These are phyloP conservation scores for Silurus aristotelis DNA, from an alignment of 2,797 vertebrate genomes.

Conservation along the genomic window DNA sequence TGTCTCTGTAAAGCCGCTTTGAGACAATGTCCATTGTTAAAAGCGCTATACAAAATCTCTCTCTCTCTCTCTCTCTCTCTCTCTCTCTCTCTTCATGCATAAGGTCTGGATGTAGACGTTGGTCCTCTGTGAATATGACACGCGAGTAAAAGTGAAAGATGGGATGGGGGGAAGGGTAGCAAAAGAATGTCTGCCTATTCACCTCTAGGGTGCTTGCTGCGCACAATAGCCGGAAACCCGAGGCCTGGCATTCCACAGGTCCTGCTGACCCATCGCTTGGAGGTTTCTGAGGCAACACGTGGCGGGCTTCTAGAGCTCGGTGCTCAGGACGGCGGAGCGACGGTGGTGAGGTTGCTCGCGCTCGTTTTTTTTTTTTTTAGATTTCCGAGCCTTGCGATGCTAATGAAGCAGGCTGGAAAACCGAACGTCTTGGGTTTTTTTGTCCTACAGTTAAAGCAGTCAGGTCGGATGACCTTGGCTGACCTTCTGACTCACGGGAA, in stretches of 20 bases:
- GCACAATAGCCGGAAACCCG: conserved; percentile 73
- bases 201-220: conserved; percentile 60
- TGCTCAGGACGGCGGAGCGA: conserved; percentile 30
- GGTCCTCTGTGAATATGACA: background rate
- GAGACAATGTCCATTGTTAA: too few species aligned
- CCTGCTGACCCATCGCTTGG: conserved; percentile 67
- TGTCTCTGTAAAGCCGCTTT: too few species aligned
- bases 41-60: too few species aligned
- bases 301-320: conserved; percentile 52
- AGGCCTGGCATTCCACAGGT: conserved; percentile 71
- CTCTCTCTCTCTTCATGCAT: too few species aligned
- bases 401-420: conserved; percentile 22
- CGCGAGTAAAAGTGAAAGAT: conserved; percentile 15
- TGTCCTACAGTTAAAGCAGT: background rate
- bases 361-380: background rate
- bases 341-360: conserved; percentile 12
- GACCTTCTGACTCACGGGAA: background rate
- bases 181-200: conserved; percentile 65
- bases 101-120: background rate
- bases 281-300: conserved; percentile 77
- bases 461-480: conserved; percentile 12
- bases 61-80: too few species aligned
- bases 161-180: conserved; percentile 40
- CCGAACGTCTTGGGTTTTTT: background rate
- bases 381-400: background rate